Evolutionary conservation across 1,140 invertebrate genomes (phyloP), one percentile per base, ranked within the genome.

Genomic region (Papilio aristodemus): DNA sequence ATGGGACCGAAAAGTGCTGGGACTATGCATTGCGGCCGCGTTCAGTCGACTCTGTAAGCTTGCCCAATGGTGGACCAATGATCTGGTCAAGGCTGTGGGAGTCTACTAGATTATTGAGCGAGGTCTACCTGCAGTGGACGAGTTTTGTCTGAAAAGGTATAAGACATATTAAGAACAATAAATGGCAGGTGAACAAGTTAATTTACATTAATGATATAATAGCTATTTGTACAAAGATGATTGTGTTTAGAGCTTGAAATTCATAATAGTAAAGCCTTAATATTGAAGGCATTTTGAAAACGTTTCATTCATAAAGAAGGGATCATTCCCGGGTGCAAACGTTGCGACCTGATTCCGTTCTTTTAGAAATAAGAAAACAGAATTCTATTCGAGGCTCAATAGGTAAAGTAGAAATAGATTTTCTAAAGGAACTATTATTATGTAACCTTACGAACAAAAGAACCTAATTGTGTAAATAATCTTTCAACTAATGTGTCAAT

Each of bases 361-460:
- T 46, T 57, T 63, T 60, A 63, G 69, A 46, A 64, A 41, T 64
- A 73, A 59, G 72, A 68, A 73, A 73, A 70, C 68, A 64, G 66
- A 68, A 73, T 73, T 64, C 38, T 58, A 66, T 43, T 19, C 32
- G 25, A 46, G 19, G 9, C 27, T 62, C 43, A 50, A 50, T 13
- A 50, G 46, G 13, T 43, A n/a, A n/a, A n/a, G n/a, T n/a, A n/a
- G n/a, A n/a, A 43, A 43, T 43, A 54, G 46, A 25, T 3, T 25
- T 54, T 54, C 22, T 22, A 54, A 54, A 22, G 22, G 10, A 25
- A 54, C 46, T 22, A 54, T 54, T 54, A 1, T 32, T 6, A 32
- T n/a, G n/a, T n/a, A 32, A 32, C 9, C 11, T 11, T 46, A 46
- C 14, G 14, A 50, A 54, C 19, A 54, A 54, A 54, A 54, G 46